A percentile compares a stretch with the other conserved stretches of the same genome.
These are phyloP conservation scores for Dolichotis patagonum DNA, from an alignment of 2,113 vertebrate species.

Conservation along the genomic window DNA sequence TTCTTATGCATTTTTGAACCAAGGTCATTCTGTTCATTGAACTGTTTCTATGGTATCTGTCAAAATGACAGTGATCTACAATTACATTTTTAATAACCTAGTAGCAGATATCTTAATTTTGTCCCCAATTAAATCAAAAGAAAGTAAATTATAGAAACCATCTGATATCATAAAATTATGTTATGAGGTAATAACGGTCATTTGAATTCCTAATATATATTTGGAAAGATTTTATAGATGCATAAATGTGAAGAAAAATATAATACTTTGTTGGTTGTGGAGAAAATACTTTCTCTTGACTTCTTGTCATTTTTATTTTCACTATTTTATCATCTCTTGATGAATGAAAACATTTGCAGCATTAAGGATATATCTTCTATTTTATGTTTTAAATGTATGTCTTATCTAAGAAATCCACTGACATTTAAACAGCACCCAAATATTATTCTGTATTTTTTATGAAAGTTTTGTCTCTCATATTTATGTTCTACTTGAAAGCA, in stretches of 20 bases:
- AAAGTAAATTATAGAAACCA: not conserved
- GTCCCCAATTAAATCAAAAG: not conserved
- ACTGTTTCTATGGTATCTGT: not conserved
- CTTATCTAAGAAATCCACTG: not conserved
- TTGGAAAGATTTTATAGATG: not conserved
- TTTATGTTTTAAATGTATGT: not conserved
- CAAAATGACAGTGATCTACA: not conserved
- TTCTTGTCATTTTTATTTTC: not conserved
- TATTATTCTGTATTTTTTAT: not conserved
- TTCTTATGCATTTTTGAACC: not conserved
- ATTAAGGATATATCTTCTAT: not conserved
- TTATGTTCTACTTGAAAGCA: not conserved
- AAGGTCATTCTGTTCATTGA: not conserved
- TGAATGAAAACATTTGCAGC: not conserved
- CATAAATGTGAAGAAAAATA: not conserved
- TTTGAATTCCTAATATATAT: not conserved
- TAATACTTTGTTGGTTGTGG: not conserved
- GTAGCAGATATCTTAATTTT: not conserved
- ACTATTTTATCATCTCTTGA: not conserved
- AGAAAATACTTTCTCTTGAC: not conserved
- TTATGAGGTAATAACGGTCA: not conserved
- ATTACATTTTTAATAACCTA: not conserved
- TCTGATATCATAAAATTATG: not conserved
- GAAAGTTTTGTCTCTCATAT: not conserved
- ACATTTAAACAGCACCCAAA: not conserved